phyloP scores from a whole-genome alignment of 1,140 invertebrate genomes.

The Drosophila punjabiensis region DNA sequence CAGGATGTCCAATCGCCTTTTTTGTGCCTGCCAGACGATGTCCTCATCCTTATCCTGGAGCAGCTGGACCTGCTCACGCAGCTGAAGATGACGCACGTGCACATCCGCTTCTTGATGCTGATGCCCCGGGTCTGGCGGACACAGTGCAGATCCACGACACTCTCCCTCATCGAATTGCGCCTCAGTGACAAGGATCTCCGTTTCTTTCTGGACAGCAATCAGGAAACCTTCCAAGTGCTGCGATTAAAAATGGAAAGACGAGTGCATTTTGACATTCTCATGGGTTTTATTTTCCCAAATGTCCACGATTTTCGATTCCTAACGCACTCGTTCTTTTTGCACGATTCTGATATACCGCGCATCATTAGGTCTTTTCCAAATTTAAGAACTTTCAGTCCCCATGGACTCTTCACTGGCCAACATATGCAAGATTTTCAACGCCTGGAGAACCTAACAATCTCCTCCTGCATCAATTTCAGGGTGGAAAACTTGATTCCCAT shows the following conservation, averaged over 20 bases:
- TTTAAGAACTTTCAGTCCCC: slow-evolving; percentile 57
- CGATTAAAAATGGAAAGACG: slow-evolving; percentile 19
- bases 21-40: slow-evolving; percentile 38
- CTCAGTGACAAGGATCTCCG: slow-evolving; percentile 22
- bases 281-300: slow-evolving; percentile 23
- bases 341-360: slow-evolving; percentile 42
- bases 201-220: slow-evolving; percentile 39
- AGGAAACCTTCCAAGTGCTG: slow-evolving; percentile 11
- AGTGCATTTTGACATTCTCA: slow-evolving; percentile 29
- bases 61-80: slow-evolving; percentile 47
- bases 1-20: background rate
- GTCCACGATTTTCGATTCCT: slow-evolving; percentile 58
- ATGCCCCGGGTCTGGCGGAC: slow-evolving; percentile 47
- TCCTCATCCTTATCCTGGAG: slow-evolving; percentile 40
- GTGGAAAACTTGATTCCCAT: slow-evolving; percentile 27
- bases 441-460: slow-evolving; percentile 48
- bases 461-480: slow-evolving; percentile 35
- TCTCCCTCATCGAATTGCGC: slow-evolving; percentile 33
- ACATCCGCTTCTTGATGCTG: slow-evolving; percentile 45
- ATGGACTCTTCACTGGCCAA: slow-evolving; percentile 52
- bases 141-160: slow-evolving; percentile 13
- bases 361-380: slow-evolving; percentile 53
- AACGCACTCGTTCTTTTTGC: slow-evolving; percentile 3
- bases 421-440: slow-evolving; percentile 23
- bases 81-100: slow-evolving; percentile 15